Base-by-base conservation (phyloP, 2,888 invertebrate genomes). In the Argyra leucocephala region DNA sequence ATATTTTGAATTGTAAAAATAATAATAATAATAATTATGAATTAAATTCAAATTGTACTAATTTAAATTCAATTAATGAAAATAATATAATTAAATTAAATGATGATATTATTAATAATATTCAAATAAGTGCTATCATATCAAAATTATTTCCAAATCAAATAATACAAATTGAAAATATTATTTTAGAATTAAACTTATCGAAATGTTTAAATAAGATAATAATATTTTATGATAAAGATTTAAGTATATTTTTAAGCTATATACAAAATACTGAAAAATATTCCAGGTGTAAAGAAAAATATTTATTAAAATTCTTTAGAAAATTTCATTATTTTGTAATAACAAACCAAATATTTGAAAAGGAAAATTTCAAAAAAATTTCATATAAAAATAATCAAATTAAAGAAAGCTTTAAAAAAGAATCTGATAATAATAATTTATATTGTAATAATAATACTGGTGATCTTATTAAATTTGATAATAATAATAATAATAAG, bases 131-230 rank as follows among this genome's bases (percentile, higher is more conserved):
- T 31, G 31, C 10, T 31, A 31, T 31, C 31, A 10, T 31, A 31
- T 31, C 31, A 31, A 31, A 31, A 18, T 12, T 48, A 48, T 48
- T 18, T 48, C 48, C 9, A 15, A 48, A 48, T 48, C 48, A 66
- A 63, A 66, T 68, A 57, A 64, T 72, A 12, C 65, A 72, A 63
- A 37, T 72, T 10, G 65, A 65, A 18, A 60, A 69, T 57, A 67
- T 73, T 22, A 69, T 71, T 57, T 64, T 65, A 7, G 60, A 68
- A 62, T 70, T 73, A 63, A 64, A 65, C 26, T 64, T 74, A 60
- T 72, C 74, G 57, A 65, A 63, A n/a, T 68, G 71, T 60, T 69
- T 75, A 58, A 74, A 75, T 66, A 69, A 67, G 26, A 65, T 71
- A 37, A 65, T 73, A 64, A 65, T 74, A 65, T 69, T 59, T 61